Conservation (phyloP, 2,797 vertebrate species). For the Scomberomorus guttatus region DNA sequence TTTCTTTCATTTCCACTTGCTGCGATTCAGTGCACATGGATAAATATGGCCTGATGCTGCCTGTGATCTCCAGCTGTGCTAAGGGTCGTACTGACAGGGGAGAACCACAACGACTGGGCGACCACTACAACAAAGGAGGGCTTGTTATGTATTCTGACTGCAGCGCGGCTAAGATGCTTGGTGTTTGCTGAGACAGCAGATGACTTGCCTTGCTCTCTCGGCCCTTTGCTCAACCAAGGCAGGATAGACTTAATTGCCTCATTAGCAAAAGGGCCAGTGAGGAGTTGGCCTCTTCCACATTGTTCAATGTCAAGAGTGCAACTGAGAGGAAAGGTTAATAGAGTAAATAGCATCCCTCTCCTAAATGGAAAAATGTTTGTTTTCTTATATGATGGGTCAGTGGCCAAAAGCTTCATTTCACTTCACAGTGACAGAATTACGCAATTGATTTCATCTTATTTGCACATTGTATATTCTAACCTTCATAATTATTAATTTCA, state of each 20-base stretch:
- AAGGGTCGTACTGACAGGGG: conserved; percentile 44
- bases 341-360: conserved; percentile 76
- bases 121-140: conserved; percentile 45
- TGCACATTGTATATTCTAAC: conserved; percentile 38
- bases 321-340: conserved; percentile 85
- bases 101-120: conserved; percentile 38
- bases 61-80: conserved; percentile 63
- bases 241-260: conserved; percentile 86
- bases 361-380: conserved; percentile 71
- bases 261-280: conserved; percentile 83
- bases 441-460: conserved; percentile 58
- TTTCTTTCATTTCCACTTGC: conserved; percentile 49
- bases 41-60: conserved; percentile 38
- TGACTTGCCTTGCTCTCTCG: conserved; percentile 73
- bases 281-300: conserved; percentile 78
- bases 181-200: conserved; percentile 87
- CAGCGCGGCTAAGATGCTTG: conserved; percentile 63
- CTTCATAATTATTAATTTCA: conserved; percentile 48
- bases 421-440: conserved; percentile 38
- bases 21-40: conserved; percentile 47
- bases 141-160: conserved; percentile 70
- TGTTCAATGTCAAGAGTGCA: conserved; percentile 86
- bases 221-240: conserved; percentile 74
- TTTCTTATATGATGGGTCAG: conserved; percentile 56
- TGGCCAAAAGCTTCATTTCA: conserved; percentile 59